Base-by-base conservation (phyloP, 2,113 vertebrate genomes). In the Pontoporia blainvillei region DNA sequence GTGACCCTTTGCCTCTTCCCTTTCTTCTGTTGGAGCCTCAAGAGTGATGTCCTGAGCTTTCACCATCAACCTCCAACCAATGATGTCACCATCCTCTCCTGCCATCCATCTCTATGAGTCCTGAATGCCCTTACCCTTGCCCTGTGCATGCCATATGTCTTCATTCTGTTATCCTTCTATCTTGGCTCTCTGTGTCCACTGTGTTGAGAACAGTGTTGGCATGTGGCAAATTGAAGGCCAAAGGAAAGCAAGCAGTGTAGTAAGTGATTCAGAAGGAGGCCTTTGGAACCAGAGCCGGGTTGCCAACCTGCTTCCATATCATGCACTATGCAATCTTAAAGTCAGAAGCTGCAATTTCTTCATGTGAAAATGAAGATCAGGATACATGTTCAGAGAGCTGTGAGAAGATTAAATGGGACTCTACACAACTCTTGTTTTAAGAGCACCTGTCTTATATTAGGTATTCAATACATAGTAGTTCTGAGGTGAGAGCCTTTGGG, bases 1-100 rank as follows among this genome's bases (percentile, higher is more conserved):
- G 18, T 67, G 54, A 64, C 62, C 59, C 49, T 88, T 91, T 20
- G 66, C 76, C 78, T 86, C 75, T 67, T 94, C n/a, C 72, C 31
- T 88, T 64, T 75, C 76, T 84, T 15, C 6, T 54, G 3, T 3
- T 52, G 85, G 91, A 85, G 85, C 36, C 73, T 89, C 0, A 5
- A 61, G 59, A 86, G 49, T 23, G 31, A 91, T n/a, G 31, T 64
- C 20, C 17, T 27, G 31, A 72, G 34, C 66, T 83, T 72, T 86
- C 46, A 27, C 61, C 44, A 2, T 79, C 67, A 93, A 20, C 73
- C 20, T 86, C 75, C 39, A 69, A 41, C 59, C 76, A 49, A 0
- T 88, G 81, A 91, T 8, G 34, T 91, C 93, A 95, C 66, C 44
- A 0, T 61, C 49, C 39, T 62, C 46, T 61, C 23, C 78, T 7